These are phyloP conservation scores for Rachycentron canadum DNA, from an alignment of 2,797 vertebrate species.

Conservation along the genomic window DNA sequence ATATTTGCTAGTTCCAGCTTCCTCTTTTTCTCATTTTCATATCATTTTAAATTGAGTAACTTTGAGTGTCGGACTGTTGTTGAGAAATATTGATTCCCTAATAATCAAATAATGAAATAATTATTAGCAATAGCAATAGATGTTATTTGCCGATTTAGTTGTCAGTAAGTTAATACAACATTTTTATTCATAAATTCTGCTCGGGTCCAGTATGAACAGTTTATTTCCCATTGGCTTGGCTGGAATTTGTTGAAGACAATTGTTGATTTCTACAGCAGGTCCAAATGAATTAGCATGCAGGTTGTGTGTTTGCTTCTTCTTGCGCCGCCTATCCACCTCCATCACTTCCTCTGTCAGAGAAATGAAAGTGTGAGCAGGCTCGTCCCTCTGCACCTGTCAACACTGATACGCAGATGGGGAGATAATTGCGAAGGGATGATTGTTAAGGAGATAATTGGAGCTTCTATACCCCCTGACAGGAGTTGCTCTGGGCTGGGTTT, in stretches of 20 bases:
- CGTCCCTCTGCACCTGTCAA: constrained; percentile 75
- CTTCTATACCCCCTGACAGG: constrained; percentile 75
- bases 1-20: neutral
- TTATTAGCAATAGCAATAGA: neutral
- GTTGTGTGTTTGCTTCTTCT: constrained; percentile 32
- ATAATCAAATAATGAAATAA: neutral
- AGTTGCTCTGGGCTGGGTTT: constrained; percentile 69
- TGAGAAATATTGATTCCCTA: neutral
- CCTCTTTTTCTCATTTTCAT: no score
- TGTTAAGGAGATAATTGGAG: constrained; percentile 81
- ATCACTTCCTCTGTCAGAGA: constrained; percentile 57
- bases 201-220: constrained; percentile 15
- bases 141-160: neutral
- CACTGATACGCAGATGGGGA: constrained; percentile 76
- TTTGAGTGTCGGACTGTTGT: neutral
- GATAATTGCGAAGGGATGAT: constrained; percentile 80
- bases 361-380: constrained; percentile 48
- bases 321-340: constrained; percentile 43
- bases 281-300: constrained; percentile 52
- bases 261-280: constrained; percentile 46
- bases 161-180: neutral
- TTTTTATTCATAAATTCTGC: constrained; percentile 33
- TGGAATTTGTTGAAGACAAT: constrained; percentile 42
- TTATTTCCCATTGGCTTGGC: constrained; percentile 45
- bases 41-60: neutral